Evolutionary conservation across 2,888 invertebrate genomes (phyloP).

Genomic region (Rhingia campestris): DNA sequence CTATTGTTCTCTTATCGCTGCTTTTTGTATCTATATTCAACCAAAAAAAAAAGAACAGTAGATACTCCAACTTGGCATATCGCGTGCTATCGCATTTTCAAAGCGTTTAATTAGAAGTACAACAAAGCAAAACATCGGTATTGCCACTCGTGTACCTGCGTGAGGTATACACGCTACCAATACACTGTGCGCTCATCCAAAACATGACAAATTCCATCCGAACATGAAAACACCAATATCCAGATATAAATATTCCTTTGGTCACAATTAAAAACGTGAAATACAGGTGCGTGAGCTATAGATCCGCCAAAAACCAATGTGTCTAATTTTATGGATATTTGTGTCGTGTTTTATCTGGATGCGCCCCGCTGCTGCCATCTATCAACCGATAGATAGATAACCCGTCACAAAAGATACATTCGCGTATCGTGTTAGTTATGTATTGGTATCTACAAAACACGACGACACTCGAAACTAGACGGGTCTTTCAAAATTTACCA

Average conservation of each 20-base stretch:
- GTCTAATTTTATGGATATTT: not conserved
- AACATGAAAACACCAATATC: slow-evolving; percentile 33
- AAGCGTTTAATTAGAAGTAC: slow-evolving; percentile 35
- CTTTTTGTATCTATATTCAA: slow-evolving; percentile 31
- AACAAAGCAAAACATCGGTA: slow-evolving; percentile 24
- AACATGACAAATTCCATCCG: slow-evolving; percentile 61
- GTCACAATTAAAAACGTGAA: slow-evolving; percentile 10
- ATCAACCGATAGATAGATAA: slow-evolving; percentile 34
- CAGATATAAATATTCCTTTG: slow-evolving; percentile 20
- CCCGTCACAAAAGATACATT: slow-evolving; percentile 27
- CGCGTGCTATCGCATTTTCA: slow-evolving; percentile 14
- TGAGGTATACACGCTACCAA: not conserved
- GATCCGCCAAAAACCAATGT: slow-evolving; percentile 13
- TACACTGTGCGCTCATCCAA: slow-evolving; percentile 39
- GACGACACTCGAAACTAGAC: slow-evolving; percentile 12
- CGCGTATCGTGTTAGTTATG: not conserved
- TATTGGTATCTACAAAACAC: not conserved
- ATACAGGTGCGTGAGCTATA: slow-evolving; percentile 60
- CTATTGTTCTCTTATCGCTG: slow-evolving; percentile 52
- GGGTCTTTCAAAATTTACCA: not conserved
- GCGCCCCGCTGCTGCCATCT: slow-evolving; percentile 18
- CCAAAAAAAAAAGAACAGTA: slow-evolving; percentile 29
- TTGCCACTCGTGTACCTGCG: slow-evolving; percentile 8
- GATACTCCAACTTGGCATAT: slow-evolving; percentile 27
- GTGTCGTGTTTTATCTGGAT: not conserved